These are phyloP conservation scores for Brachionus paranguensis DNA, from an alignment of 1,140 invertebrate species.

Conservation along the genomic window DNA sequence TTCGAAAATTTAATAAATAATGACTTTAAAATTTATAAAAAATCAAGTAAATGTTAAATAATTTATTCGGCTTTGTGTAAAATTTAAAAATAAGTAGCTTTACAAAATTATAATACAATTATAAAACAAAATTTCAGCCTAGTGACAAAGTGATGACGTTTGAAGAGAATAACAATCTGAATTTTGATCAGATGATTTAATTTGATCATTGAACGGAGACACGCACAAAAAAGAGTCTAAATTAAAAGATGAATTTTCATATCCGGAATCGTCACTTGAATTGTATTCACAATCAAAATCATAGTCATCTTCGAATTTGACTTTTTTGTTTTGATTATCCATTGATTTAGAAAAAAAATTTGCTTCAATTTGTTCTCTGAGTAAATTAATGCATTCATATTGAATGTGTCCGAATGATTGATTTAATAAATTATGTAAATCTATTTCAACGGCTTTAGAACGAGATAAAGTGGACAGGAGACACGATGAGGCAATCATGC, in stretches of 20 bases:
- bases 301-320: slow-evolving; percentile 7
- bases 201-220: neutral
- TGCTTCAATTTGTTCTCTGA: neutral
- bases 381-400: neutral
- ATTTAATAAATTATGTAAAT: slow-evolving; percentile 27
- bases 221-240: neutral
- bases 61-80: no score
- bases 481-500: slow-evolving; percentile 69
- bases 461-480: neutral
- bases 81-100: no score
- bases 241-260: neutral
- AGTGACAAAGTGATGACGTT: no score
- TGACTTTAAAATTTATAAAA: no score
- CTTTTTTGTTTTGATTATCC: neutral
- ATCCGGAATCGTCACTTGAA: neutral
- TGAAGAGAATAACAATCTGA: no score
- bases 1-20: no score
- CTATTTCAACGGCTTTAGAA: neutral
- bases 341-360: neutral
- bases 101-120: no score
- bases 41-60: no score
- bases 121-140: no score
- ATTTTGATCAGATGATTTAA: no score
- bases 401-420: neutral
- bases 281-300: neutral